Evolutionary conservation across 2,888 invertebrate species (phyloP), one percentile per base, ranked within the genome.

Genomic region (Caenorhabditis imperialis): DNA sequence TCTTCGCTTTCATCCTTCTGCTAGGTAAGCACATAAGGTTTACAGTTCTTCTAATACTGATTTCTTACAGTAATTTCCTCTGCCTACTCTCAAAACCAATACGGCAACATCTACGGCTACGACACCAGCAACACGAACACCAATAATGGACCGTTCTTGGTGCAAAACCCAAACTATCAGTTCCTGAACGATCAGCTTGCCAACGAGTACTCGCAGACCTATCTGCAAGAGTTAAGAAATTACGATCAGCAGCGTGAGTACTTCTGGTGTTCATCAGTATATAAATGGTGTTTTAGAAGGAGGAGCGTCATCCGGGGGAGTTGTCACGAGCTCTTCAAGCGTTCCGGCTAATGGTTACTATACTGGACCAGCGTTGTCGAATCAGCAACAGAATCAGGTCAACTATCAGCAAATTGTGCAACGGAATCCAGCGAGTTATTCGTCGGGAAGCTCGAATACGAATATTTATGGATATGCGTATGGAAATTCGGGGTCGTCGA

Each of bases 351-450:
- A 44, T 27, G 75, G 75, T 7, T 75, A 75, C 40, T 75, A 75
- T 14, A 69, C 62, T 23, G 75, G 75, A 37, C 78, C 81, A 30
- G 60, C 75, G 16, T 37, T 80, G 12, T 72, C 71, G 12, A 80
- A 81, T 23, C 18, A 69, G 1, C 77, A 78, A 40, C 81, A 81
- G 53, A 80, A 81, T 47, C 71, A 73, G 33, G 50, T 69, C 10
- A 81, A 81, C 54, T 81, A 75, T 57, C 79, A 79, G 38, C 67
- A 80, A n/a, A 81, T 81, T 45, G 74, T 57, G 1, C 75, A 71
- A 20, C 30, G 60, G n/a, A 60, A 57, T 18, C 65, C 55, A 16
- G 35, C 61, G n/a, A 37, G 47, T n/a, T 40, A 44, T 23, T 54
- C 40, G 3, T 45, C 40, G 7, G 60, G 54, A 48, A 25, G 22